A percentile compares a stretch with the other conserved stretches of the same genome.
These are phyloP conservation scores for Brachypteracias leptosomus DNA, from an alignment of 2,113 vertebrate genomes.

Conservation along the genomic window DNA sequence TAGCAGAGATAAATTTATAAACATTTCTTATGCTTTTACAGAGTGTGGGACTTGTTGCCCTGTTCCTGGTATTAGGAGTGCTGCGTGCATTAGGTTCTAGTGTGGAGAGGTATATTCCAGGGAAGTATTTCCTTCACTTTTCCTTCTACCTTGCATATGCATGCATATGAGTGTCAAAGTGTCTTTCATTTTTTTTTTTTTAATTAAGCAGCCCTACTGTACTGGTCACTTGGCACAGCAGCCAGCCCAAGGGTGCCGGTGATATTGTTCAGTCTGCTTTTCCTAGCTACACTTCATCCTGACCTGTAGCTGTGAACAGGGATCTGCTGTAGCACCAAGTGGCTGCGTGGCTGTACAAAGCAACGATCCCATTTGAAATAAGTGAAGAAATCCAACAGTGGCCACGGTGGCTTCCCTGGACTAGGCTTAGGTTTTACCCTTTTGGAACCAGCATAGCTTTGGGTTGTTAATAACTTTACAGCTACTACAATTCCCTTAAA, in stretches of 20 bases:
- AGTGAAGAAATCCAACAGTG: background rate
- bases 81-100: background rate
- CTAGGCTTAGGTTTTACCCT: background rate
- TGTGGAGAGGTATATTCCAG: background rate
- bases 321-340: fast-evolving
- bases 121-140: background rate
- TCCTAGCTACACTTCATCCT: background rate
- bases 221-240: background rate
- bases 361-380: background rate
- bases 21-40: background rate
- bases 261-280: background rate
- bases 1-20: background rate
- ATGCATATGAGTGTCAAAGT: background rate
- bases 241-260: background rate
- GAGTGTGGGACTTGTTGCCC: background rate
- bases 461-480: background rate
- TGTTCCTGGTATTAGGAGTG: background rate
- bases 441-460: background rate
- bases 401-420: background rate
- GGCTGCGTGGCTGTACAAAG: background rate
- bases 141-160: background rate
- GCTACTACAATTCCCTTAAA: background rate
- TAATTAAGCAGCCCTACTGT: background rate
- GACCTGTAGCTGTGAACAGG: background rate
- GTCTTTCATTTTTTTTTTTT: background rate